Evolutionary conservation across 2,888 invertebrate species (phyloP), one percentile per base, ranked within the genome.

Genomic region (Drosophila basisetae): DNA sequence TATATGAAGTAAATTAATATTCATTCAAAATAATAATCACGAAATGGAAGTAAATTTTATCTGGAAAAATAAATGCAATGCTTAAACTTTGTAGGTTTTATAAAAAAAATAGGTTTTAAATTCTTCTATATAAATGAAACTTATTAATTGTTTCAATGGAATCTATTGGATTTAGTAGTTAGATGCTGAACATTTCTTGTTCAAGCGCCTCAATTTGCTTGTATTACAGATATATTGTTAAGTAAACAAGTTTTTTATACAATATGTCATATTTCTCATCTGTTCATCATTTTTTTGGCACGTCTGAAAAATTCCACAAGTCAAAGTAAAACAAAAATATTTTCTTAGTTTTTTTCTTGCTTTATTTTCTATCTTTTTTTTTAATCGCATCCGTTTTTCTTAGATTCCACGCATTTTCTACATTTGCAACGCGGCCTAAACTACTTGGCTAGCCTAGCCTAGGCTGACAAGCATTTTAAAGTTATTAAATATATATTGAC

Each of bases 311-410:
- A 59, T 35, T 16, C 9, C 4, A 7, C 25, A 35, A 9, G 22
- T 30, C 10, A 54, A 30, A 55, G 25, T 49, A 47, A 70, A 62
- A 59, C 56, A 18, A 47, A 18, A 47, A 37, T 28, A 22, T 22
- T 47, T 59, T 37, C 4, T 73, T 53, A 25, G 54, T 59, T 65
- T 66, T 67, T 69, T 50, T 60, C 22, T 78, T 68, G 67, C 71
- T 83, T 83, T 83, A 76, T 73, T 84, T 71, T 71, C 62, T 80
- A 81, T 62, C 58, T 77, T 63, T 41, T 13, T 31, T 28, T 55
- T 50, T 30, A 25, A 31, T 61, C 37, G 67, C 56, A 67, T 52
- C 54, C 41, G 43, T 63, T 55, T 30, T 56, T 76, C 30, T 31
- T 61, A 67, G 60, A 66, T 73, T 62, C 22, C n/a, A 61, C 30